Conservation (phyloP, 2,113 vertebrate genomes). For the Peromyscus polionotus region DNA sequence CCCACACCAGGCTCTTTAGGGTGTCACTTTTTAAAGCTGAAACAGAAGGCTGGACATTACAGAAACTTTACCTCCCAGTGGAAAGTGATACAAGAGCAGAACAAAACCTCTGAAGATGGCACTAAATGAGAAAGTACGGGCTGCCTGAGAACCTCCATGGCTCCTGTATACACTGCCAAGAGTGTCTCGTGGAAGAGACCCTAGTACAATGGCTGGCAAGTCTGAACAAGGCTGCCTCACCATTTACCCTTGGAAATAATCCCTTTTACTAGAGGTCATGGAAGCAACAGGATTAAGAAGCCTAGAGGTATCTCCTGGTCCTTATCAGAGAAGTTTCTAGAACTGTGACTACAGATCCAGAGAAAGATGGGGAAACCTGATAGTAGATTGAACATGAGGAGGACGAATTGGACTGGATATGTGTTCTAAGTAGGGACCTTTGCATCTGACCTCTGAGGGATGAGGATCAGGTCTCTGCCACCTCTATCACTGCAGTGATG, state of each 20-base stretch:
- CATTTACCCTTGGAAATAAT: neutral
- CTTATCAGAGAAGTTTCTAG: neutral
- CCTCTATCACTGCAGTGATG: neutral
- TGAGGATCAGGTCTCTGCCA: neutral
- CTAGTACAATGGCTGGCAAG: neutral
- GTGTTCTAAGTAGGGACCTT: neutral
- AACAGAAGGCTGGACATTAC: no score
- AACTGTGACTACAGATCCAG: neutral
- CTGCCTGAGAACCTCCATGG: neutral
- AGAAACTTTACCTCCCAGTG: neutral
- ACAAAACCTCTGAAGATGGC: no score
- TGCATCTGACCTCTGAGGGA: neutral
- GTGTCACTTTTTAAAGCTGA: neutral
- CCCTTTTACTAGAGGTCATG: neutral
- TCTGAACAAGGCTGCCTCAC: neutral
- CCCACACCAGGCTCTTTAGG: neutral
- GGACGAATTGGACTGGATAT: rapidly evolving
- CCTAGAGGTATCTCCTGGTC: neutral
- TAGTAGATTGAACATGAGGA: rapidly evolving
- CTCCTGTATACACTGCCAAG: no score
- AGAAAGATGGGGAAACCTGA: neutral
- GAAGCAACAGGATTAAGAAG: no score
- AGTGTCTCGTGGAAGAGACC: neutral
- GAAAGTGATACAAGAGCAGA: neutral
- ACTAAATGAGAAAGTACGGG: neutral